Evolutionary conservation across 2,888 invertebrate genomes (phyloP).

Genomic region (Creontiades dilutus): DNA sequence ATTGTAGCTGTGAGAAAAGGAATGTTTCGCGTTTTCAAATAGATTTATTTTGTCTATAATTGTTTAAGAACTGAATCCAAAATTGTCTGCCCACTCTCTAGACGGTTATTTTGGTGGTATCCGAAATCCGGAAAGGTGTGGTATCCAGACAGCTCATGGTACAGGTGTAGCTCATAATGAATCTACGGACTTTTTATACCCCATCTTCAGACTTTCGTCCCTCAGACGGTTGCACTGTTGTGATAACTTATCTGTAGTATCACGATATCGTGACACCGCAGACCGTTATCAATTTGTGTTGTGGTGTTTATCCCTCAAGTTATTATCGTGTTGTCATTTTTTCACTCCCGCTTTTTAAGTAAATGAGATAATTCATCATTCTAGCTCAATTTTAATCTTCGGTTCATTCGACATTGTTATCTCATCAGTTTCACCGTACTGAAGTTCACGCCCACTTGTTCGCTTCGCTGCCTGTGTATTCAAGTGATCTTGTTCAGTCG

Average conservation of each 20-base stretch:
- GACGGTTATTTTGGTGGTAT: too few relatives aligned
- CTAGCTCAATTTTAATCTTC: neutral
- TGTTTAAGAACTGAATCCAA: too few relatives aligned
- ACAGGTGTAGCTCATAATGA: too few relatives aligned
- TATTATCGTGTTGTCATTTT: neutral
- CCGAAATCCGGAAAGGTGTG: too few relatives aligned
- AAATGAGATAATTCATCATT: constrained; percentile 1
- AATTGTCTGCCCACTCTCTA: too few relatives aligned
- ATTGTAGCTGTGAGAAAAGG: too few relatives aligned
- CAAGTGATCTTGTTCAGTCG: neutral
- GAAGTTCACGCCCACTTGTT: neutral
- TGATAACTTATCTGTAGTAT: neutral
- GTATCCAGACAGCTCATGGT: too few relatives aligned
- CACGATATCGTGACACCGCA: neutral
- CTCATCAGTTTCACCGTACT: neutral
- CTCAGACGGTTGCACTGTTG: neutral
- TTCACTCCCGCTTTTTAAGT: neutral
- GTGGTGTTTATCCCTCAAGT: neutral
- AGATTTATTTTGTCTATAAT: too few relatives aligned
- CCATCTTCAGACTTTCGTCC: neutral
- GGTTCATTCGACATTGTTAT: neutral
- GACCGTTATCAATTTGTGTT: neutral
- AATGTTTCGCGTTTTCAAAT: too few relatives aligned
- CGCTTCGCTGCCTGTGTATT: neutral
- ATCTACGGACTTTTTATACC: neutral